These are phyloP conservation scores for Pterophyllum scalare DNA, from an alignment of 2,113 vertebrate genomes.

Conservation along the genomic window DNA sequence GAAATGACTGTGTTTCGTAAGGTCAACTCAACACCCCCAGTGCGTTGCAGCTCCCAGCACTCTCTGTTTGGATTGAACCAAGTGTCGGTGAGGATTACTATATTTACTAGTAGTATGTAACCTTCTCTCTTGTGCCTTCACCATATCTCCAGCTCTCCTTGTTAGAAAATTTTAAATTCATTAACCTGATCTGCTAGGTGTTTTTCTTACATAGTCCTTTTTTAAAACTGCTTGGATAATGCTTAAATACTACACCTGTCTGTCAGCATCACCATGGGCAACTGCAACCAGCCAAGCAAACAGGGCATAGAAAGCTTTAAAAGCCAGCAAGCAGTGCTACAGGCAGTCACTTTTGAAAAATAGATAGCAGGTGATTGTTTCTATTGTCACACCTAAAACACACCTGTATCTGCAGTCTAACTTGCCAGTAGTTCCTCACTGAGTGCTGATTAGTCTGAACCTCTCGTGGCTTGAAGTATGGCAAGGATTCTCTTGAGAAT, in stretches of 20 bases:
- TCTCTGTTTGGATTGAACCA: conserved; percentile 91
- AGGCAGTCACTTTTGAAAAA: background rate
- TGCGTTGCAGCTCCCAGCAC: conserved; percentile 92
- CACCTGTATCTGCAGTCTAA: background rate
- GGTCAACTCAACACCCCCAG: conserved; percentile 89
- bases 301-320: background rate
- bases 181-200: background rate
- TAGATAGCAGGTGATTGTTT: background rate
- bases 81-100: conserved; percentile 84
- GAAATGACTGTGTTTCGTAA: conserved; percentile 94
- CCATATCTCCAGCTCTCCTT: background rate
- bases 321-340: background rate
- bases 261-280: background rate
- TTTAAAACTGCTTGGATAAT: background rate
- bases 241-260: background rate
- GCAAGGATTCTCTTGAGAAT: background rate
- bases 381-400: background rate
- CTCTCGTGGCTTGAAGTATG: background rate
- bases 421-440: background rate
- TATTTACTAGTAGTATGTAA: background rate
- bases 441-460: background rate
- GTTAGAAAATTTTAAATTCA: background rate
- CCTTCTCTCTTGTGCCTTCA: background rate
- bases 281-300: background rate
- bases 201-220: background rate